Percentiles rank a stretch among this genome's conserved stretches.
phyloP scores from a whole-genome alignment of 2,113 vertebrate species.

The Narcine bancroftii region DNA sequence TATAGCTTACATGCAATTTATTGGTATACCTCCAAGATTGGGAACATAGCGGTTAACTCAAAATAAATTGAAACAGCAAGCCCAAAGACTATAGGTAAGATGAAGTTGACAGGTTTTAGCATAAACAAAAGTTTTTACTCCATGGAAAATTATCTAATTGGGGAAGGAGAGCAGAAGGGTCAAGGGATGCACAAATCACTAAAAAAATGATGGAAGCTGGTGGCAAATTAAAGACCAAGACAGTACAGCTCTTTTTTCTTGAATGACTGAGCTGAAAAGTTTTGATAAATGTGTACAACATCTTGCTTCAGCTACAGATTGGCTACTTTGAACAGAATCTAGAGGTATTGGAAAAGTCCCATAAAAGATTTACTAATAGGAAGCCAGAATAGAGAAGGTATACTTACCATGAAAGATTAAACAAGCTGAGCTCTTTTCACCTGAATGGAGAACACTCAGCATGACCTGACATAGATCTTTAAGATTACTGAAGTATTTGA shows the following conservation, averaged over 20 bases:
- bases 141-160: background rate
- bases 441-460: background rate
- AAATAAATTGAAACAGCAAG: background rate
- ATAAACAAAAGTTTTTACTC: too few species aligned
- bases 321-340: background rate
- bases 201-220: background rate
- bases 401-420: background rate
- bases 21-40: background rate
- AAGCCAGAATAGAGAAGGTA: background rate
- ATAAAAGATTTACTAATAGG: background rate
- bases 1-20: background rate
- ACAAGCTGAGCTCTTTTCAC: background rate
- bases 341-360: background rate
- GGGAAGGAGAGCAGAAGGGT: background rate
- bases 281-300: background rate
- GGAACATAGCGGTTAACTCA: too few species aligned
- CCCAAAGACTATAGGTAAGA: background rate
- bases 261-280: background rate
- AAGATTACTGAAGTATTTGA: background rate
- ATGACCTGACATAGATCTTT: background rate
- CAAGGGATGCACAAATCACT: background rate
- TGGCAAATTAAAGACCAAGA: background rate
- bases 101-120: background rate
- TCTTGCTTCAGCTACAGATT: background rate
- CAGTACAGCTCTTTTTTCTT: background rate